Conservation (phyloP, 2,888 invertebrate species). For the Cephus runcator region DNA sequence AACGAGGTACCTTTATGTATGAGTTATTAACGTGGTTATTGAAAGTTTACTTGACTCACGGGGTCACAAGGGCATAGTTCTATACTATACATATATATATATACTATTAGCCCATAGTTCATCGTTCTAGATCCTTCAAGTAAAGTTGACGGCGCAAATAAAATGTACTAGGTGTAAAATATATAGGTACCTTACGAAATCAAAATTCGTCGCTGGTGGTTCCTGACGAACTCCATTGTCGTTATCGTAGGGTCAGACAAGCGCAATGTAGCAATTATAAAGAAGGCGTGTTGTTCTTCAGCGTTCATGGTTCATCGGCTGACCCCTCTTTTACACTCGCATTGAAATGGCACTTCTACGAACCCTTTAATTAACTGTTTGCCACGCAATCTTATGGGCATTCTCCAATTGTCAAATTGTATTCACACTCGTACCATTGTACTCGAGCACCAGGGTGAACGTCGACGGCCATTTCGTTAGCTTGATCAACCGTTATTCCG, state of each 20-base stretch:
- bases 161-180: background rate
- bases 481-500: background rate
- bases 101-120: background rate
- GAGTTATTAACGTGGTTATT: background rate
- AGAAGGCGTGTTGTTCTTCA: conserved; percentile 28
- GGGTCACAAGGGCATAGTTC: background rate
- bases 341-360: conserved; percentile 26
- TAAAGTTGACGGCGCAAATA: background rate
- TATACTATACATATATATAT: background rate
- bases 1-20: background rate
- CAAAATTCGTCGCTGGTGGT: background rate
- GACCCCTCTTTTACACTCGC: conserved; percentile 20
- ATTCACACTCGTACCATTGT: background rate
- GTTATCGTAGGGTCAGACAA: background rate
- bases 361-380: conserved; percentile 42
- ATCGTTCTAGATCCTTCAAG: background rate
- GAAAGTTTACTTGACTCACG: background rate
- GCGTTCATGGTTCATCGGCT: conserved; percentile 39
- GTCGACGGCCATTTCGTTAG: background rate
- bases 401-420: background rate
- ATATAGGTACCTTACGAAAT: background rate
- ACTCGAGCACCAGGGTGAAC: background rate
- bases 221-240: background rate
- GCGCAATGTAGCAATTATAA: conserved; percentile 21
- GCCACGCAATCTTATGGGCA: conserved; percentile 28